phyloP scores from a whole-genome alignment of 2,797 vertebrate genomes.

The Manis pentadactyla region DNA sequence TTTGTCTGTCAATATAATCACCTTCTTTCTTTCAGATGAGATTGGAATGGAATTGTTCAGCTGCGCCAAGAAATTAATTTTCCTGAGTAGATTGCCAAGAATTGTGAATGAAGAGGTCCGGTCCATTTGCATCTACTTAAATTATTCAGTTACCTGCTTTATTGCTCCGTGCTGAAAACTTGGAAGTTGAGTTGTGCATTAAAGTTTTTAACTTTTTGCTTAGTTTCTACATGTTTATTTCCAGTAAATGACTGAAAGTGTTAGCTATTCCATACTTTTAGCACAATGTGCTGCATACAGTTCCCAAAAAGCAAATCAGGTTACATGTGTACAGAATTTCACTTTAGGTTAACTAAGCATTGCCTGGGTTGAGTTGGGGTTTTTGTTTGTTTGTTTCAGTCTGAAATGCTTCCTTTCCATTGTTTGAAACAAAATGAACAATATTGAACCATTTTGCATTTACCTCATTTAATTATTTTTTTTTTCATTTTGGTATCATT shows the following conservation, averaged over 20 bases:
- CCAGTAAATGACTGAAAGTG: constrained; percentile 94
- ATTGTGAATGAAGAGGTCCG: constrained; percentile 89
- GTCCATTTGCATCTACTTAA: constrained; percentile 89
- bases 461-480: constrained; percentile 95
- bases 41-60: constrained; percentile 84
- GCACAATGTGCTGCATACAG: constrained; percentile 95
- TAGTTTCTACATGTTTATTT: constrained; percentile 93
- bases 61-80: constrained; percentile 88
- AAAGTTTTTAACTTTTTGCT: constrained; percentile 92
- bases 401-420: constrained; percentile 88
- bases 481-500: too few relatives aligned
- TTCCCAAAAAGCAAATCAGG: constrained; percentile 89
- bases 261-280: constrained; percentile 92
- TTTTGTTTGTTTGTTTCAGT: constrained; percentile 56
- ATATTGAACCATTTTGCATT: constrained; percentile 89
- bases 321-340: constrained; percentile 90
- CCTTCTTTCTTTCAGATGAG: constrained; percentile 82
- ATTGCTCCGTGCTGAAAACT: constrained; percentile 88
- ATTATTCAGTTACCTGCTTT: constrained; percentile 90
- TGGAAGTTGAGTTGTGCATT: constrained; percentile 91
- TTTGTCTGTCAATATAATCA: constrained; percentile 62
- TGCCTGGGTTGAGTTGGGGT: constrained; percentile 89
- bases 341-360: constrained; percentile 88
- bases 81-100: constrained; percentile 89
- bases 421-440: constrained; percentile 89